phyloP scores from a whole-genome alignment of 2,888 invertebrate species.

The Mesopsocus fuscifrons region DNA sequence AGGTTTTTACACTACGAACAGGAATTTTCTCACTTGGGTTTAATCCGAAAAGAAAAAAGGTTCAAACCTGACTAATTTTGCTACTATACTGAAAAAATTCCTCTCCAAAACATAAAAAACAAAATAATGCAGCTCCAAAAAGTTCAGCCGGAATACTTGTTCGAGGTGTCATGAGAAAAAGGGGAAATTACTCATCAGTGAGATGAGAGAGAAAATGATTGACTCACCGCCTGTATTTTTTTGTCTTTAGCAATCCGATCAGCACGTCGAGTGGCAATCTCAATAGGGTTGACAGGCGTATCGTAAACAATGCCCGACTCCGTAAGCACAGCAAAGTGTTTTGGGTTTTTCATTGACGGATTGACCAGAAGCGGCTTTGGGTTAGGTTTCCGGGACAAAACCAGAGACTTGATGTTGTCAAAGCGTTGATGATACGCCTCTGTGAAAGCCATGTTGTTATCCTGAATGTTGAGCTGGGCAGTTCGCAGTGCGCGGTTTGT shows the following conservation, averaged over 20 bases:
- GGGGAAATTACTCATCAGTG: too few species aligned
- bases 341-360: slow-evolving; percentile 55
- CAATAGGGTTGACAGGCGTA: slow-evolving; percentile 60
- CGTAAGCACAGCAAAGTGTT: slow-evolving; percentile 62
- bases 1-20: too few species aligned
- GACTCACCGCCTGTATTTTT: slow-evolving; percentile 32
- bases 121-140: too few species aligned
- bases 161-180: too few species aligned
- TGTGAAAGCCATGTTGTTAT: slow-evolving; percentile 53
- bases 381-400: slow-evolving; percentile 52
- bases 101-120: too few species aligned
- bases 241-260: slow-evolving; percentile 76
- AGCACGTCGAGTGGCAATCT: slow-evolving; percentile 59
- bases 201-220: too few species aligned
- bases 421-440: slow-evolving; percentile 45
- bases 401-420: slow-evolving; percentile 50
- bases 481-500: slow-evolving; percentile 53
- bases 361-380: slow-evolving; percentile 58
- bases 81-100: too few species aligned
- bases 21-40: too few species aligned
- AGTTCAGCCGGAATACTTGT: too few species aligned
- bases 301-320: slow-evolving; percentile 79
- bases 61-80: too few species aligned
- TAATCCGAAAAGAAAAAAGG: too few species aligned
- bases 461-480: slow-evolving; percentile 53